Percentiles rank a stretch among this genome's conserved stretches.
Conservation (phyloP, 2,113 vertebrate species). For the Thamnophis sirtalis region DNA sequence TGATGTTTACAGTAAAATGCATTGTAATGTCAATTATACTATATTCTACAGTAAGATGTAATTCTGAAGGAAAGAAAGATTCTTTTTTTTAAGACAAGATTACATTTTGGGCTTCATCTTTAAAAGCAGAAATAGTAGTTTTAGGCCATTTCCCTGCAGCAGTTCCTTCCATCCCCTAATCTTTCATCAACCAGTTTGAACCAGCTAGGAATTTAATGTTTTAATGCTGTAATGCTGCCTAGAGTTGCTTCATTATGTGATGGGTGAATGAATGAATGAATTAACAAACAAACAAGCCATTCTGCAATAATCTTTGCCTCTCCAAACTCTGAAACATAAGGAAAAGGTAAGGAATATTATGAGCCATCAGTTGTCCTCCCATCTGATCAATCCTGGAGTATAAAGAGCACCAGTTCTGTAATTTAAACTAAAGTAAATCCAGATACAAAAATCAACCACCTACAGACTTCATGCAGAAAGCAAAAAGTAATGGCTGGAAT, state of each 20-base stretch:
- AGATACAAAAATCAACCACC: no score
- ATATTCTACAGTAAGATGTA: background rate
- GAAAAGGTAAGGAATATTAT: background rate
- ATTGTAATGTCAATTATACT: background rate
- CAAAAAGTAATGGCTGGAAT: background rate
- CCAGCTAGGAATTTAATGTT: background rate
- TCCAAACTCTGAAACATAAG: background rate
- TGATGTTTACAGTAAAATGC: background rate
- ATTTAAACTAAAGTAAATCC: background rate
- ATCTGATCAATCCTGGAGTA: background rate
- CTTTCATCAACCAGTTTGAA: background rate
- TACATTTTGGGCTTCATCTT: background rate
- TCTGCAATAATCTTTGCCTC: background rate
- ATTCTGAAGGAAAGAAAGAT: background rate
- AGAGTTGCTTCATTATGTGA: background rate
- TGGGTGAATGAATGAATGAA: background rate
- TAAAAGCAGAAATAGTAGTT: background rate
- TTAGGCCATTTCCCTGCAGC: background rate
- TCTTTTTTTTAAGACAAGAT: background rate
- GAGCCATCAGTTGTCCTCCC: background rate
- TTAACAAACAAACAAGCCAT: no score
- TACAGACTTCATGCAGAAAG: background rate
- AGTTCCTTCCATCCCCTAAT: background rate
- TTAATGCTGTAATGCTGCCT: background rate
- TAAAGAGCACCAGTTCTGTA: background rate